Conservation (phyloP, 2,113 vertebrate species). For the Rhegmatorhina hoffmannsi region DNA sequence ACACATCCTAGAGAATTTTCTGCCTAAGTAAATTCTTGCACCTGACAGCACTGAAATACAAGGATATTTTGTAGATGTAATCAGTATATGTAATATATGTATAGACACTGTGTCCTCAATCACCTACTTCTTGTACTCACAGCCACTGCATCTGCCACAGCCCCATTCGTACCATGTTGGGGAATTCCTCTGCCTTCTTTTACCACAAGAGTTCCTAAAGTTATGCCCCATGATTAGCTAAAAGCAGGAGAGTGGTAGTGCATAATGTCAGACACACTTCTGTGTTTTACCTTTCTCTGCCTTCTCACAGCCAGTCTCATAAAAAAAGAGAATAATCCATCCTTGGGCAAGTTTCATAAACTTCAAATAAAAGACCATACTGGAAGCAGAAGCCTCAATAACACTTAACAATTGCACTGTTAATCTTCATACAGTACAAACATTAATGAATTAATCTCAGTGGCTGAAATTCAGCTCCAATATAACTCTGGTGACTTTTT, state of each 20-base stretch:
- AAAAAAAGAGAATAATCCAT: background rate
- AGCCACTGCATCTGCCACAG: accelerated
- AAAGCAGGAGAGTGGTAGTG: background rate
- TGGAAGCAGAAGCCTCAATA: background rate
- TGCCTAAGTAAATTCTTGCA: background rate
- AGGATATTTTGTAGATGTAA: no score
- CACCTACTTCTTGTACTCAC: background rate
- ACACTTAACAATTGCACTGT: background rate
- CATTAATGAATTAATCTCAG: background rate
- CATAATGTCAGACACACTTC: background rate
- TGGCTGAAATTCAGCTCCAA: background rate
- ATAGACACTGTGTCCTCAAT: background rate
- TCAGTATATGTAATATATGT: no score
- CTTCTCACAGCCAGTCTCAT: background rate
- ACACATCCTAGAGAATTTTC: background rate
- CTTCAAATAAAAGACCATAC: background rate
- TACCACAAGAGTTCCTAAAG: background rate
- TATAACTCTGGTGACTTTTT: background rate
- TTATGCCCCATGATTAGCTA: background rate
- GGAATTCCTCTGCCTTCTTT: background rate
- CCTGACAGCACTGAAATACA: background rate
- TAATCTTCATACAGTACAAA: background rate
- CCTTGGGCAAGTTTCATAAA: background rate
- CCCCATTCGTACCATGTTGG: accelerated
- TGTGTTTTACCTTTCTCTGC: background rate